phyloP scores from a whole-genome alignment of 2,888 invertebrate species.

The Cyrtodaria siliqua region DNA sequence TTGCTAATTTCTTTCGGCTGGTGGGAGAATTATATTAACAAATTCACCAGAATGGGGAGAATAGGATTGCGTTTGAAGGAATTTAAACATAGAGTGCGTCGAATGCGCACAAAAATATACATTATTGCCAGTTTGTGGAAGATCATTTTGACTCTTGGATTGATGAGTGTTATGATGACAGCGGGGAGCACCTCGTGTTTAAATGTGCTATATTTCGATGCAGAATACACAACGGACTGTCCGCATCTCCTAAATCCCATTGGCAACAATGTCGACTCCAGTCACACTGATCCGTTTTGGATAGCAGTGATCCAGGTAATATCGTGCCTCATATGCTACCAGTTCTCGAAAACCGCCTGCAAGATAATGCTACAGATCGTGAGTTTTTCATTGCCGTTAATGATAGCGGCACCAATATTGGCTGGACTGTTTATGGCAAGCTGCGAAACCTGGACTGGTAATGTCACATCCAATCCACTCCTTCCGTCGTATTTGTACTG shows the following conservation, averaged over 20 bases:
- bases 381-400: constrained; percentile 98
- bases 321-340: constrained; percentile 95
- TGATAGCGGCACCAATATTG: constrained; percentile 95
- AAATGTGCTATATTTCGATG: constrained; percentile 69
- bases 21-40: constrained; percentile 99
- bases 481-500: constrained; percentile 92
- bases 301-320: constrained; percentile 90
- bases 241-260: constrained; percentile 67
- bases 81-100: constrained; percentile 91
- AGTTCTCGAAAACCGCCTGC: constrained; percentile 98
- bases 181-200: constrained; percentile 69
- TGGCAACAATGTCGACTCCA: constrained; percentile 64
- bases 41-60: constrained; percentile 91
- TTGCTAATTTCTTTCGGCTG: constrained; percentile 96
- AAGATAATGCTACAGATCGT: constrained; percentile 98
- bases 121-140: constrained; percentile 97
- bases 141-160: constrained; percentile 92
- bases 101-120: constrained; percentile 95
- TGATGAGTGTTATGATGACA: constrained; percentile 88
- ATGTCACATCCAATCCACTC: constrained; percentile 83
- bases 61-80: constrained; percentile 86
- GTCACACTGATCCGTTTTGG: constrained; percentile 73
- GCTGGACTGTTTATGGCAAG: constrained; percentile 95
- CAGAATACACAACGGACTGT: constrained; percentile 67
- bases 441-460: constrained; percentile 94